These are phyloP conservation scores for Acanthopleura granulata DNA, from an alignment of 2,888 invertebrate species.

Conservation along the genomic window DNA sequence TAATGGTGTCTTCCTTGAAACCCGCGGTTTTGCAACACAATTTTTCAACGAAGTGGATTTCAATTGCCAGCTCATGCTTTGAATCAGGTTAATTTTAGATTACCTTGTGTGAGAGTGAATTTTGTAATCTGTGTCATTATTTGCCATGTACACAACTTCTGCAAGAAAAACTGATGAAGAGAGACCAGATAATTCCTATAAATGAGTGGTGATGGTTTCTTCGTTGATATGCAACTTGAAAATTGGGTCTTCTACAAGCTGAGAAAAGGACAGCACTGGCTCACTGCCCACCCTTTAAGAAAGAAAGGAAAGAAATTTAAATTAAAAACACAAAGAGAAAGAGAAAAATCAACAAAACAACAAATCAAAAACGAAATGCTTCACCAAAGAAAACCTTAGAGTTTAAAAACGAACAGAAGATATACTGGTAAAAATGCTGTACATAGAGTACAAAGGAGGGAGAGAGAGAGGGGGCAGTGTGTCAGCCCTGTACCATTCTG, in stretches of 20 bases:
- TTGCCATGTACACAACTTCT: too few species aligned
- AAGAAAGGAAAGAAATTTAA: slow-evolving; percentile 1
- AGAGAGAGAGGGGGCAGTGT: not conserved
- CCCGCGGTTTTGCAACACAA: too few species aligned
- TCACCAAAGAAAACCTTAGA: not conserved
- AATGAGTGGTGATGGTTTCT: slow-evolving; percentile 15
- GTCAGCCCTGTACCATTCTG: too few species aligned
- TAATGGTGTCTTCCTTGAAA: too few species aligned
- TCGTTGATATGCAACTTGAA: slow-evolving; percentile 10
- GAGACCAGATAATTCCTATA: not conserved
- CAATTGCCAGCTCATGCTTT: too few species aligned
- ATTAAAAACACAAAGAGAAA: not conserved
- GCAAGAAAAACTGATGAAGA: too few species aligned
- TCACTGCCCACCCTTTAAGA: slow-evolving; percentile 17
- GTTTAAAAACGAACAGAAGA: not conserved
- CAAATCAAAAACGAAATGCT: not conserved
- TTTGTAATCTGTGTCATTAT: too few species aligned
- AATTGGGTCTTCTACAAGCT: not conserved
- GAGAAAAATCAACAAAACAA: not conserved
- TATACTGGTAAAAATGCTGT: too few species aligned
- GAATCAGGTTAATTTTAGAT: too few species aligned
- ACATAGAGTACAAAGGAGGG: not conserved
- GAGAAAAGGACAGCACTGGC: not conserved
- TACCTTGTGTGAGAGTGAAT: too few species aligned
- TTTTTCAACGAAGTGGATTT: too few species aligned